Conservation (phyloP, 1,140 invertebrate species). For the Babylonia areolata region DNA sequence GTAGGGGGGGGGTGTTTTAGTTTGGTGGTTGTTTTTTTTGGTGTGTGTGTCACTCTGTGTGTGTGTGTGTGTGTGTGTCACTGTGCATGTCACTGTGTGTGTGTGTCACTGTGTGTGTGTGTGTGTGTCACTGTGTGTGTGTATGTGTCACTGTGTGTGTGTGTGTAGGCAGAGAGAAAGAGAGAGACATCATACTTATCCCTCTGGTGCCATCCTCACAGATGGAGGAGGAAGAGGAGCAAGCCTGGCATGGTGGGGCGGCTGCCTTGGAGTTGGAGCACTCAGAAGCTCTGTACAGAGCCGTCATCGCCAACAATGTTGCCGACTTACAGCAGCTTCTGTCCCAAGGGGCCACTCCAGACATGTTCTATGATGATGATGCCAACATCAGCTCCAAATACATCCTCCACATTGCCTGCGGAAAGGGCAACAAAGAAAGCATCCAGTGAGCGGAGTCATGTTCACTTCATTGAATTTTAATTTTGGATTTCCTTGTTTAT, state of each 20-base stretch:
- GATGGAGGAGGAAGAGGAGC: not conserved
- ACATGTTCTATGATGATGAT: constrained; percentile 57
- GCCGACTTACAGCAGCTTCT: constrained; percentile 45
- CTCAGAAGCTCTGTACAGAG: constrained; percentile 52
- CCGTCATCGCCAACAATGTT: constrained; percentile 49
- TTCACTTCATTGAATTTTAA: too few relatives aligned
- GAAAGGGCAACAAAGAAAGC: constrained; percentile 56
- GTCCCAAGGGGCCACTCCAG: constrained; percentile 51
- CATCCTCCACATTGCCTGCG: constrained; percentile 62
- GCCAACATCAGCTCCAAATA: constrained; percentile 62
- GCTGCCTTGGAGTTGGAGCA: not conserved
- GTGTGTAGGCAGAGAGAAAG: too few relatives aligned
- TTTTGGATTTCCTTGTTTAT: too few relatives aligned
- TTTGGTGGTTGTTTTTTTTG: too few relatives aligned
- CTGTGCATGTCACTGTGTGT: too few relatives aligned
- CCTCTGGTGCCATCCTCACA: not conserved
- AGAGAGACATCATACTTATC: not conserved
- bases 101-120: too few relatives aligned
- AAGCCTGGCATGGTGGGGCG: not conserved
- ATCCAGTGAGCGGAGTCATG: constrained; percentile 58
- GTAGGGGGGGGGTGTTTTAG: too few relatives aligned
- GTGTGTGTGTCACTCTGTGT: too few relatives aligned
- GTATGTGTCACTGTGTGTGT: too few relatives aligned
- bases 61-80: too few relatives aligned
- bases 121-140: too few relatives aligned